Percentiles rank a stretch among this genome's conserved stretches.
phyloP scores from a whole-genome alignment of 35 echinoderm and acorn worm species.

The Ptychodera flava region DNA sequence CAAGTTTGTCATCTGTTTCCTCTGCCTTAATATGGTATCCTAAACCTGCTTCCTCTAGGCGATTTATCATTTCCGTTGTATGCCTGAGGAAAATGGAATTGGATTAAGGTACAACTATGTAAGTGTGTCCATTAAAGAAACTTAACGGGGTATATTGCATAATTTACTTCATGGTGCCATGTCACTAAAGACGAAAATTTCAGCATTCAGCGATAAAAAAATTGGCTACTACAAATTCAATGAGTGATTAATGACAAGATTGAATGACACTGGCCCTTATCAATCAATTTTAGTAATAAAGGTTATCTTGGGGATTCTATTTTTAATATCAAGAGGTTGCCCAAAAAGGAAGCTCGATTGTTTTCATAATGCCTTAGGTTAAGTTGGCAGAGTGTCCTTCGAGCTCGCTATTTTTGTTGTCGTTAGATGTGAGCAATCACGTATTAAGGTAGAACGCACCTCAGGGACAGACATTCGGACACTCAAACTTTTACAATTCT shows the following conservation, averaged over 20 bases:
- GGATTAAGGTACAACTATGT: neutral
- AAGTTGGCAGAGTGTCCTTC: too few species aligned
- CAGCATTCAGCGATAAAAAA: neutral
- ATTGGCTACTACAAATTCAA: neutral
- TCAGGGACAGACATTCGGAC: too few species aligned
- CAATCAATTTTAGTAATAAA: neutral
- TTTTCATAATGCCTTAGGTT: too few species aligned
- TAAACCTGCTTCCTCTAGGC: conserved; percentile 7
- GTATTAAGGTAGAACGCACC: too few species aligned
- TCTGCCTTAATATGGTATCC: conserved; percentile 8
- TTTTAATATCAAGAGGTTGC: too few species aligned
- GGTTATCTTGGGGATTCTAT: too few species aligned
- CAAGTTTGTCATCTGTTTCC: conserved; percentile 10
- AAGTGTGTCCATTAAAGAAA: neutral
- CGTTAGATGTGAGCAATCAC: too few species aligned
- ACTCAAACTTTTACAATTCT: too few species aligned
- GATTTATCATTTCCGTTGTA: neutral
- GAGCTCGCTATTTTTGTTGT: too few species aligned
- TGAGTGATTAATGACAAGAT: neutral
- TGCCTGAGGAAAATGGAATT: neutral
- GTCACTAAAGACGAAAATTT: neutral
- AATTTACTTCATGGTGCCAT: neutral
- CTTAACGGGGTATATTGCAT: neutral
- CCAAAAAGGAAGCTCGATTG: too few species aligned
- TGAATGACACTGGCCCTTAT: neutral